Base-by-base conservation (phyloP, 37 sponge, comb jelly and placozoan species). In the Dysidea cf. avara region DNA sequence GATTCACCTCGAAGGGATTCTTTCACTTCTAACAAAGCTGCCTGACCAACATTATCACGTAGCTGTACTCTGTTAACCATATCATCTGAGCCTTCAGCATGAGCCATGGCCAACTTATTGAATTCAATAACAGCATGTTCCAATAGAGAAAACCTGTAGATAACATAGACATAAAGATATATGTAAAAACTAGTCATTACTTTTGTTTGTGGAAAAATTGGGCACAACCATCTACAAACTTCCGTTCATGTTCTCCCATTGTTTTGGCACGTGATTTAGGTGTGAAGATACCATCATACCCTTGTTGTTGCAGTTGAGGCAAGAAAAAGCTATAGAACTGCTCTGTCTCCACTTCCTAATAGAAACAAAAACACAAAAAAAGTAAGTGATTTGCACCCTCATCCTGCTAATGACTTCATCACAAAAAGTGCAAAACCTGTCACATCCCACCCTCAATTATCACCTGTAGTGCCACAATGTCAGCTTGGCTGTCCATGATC, bases 31-130 rank as follows among this genome's bases (percentile, higher is more conserved):
- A 97, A 72, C 17, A 94, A 81, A 47, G 76, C 83, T 20, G 81
- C 89, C 13, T 91, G 84, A 0, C 92, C 92, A 39, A 97, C 87
- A 75, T 97, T 97, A 65, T 97, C 98, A 38, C 93, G 74, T 13
- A 78, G 81, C 94, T 91, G 90, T 37, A 97, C 98, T 38, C 98
- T 58, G 56, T 97, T 97, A 22, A 97, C 68, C 98, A 97, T 97
- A 64, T 90, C 91, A 30, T 89, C 90, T 16, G 98, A 87, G 14
- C 92, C 92, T 25, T 87, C 88, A 13, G 94, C 82, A 40, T 93
- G 76, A 7, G 92, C 83, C 79, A 94, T 85, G 32, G 98, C 98
- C 21, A 94, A 73, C 66, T 94, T 91, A 64, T 87, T 94, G 86
- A 94, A 97, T 59, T 97, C 98, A 0, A 97, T 80, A n/a, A 86